phyloP scores from a whole-genome alignment of 2,797 vertebrate genomes.

The Eutrigla gurnardus region DNA sequence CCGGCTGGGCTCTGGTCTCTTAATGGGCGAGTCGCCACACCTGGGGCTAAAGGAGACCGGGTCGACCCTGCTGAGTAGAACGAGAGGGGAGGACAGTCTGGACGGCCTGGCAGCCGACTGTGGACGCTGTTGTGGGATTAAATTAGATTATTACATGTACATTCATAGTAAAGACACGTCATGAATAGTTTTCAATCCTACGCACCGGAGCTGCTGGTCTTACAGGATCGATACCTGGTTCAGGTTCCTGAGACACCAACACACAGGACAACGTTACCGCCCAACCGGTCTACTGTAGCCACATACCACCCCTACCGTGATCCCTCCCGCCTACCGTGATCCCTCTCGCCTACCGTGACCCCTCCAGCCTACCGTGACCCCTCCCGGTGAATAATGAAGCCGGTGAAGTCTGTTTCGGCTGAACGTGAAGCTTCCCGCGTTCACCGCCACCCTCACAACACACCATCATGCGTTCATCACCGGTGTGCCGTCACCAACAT shows the following conservation, averaged over 20 bases:
- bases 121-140: neutral
- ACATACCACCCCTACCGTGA: neutral
- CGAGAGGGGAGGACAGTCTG: neutral
- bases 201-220: conserved; percentile 34
- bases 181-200: neutral
- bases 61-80: conserved; percentile 12
- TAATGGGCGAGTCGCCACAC: conserved; percentile 46
- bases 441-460: too few relatives aligned
- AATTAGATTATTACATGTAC: conserved; percentile 6
- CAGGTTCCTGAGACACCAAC: conserved; percentile 34
- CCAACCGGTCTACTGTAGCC: neutral
- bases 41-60: conserved; percentile 35
- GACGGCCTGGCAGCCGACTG: neutral
- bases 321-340: too few relatives aligned
- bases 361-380: too few relatives aligned
- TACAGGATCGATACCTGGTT: neutral
- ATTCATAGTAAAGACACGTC: too few relatives aligned
- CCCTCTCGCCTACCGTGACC: too few relatives aligned
- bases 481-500: too few relatives aligned
- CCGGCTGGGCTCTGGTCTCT: neutral
- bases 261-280: neutral
- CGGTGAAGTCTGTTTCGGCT: too few relatives aligned
- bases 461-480: too few relatives aligned
- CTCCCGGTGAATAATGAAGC: too few relatives aligned
- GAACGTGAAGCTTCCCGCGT: too few relatives aligned